These are phyloP conservation scores for Columba janthina DNA, from an alignment of 2,113 vertebrate genomes.

Conservation along the genomic window DNA sequence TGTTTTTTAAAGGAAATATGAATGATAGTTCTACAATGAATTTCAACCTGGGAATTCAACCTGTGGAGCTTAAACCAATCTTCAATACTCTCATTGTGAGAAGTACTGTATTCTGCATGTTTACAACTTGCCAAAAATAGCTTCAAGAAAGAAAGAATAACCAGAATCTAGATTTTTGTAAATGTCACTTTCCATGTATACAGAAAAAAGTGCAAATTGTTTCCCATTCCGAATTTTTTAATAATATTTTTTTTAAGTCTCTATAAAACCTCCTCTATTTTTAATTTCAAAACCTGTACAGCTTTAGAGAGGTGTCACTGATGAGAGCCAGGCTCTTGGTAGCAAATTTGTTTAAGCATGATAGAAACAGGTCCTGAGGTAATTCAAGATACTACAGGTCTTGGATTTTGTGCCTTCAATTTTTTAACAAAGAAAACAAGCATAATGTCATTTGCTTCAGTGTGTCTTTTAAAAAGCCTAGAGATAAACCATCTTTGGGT, in stretches of 20 bases:
- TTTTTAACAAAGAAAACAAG: constrained; percentile 10
- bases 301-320: background rate
- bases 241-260: background rate
- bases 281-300: background rate
- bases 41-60: background rate
- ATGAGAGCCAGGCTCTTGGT: background rate
- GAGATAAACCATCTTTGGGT: background rate
- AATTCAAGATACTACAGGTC: constrained; percentile 3
- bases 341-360: background rate
- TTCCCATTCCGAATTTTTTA: background rate
- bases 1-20: background rate
- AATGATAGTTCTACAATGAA: background rate
- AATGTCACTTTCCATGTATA: background rate
- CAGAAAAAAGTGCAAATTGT: background rate
- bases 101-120: background rate
- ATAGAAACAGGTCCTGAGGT: background rate
- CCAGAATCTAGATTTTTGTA: background rate
- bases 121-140: background rate
- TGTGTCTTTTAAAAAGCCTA: background rate
- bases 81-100: background rate
- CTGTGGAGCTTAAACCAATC: background rate
- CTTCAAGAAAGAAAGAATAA: background rate
- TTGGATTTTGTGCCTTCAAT: background rate
- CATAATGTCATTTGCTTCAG: background rate
- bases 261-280: background rate